Percentiles rank a stretch among this genome's conserved stretches.
Conservation (phyloP, 2,797 vertebrate species). For the Hippopotamyrus pictus region DNA sequence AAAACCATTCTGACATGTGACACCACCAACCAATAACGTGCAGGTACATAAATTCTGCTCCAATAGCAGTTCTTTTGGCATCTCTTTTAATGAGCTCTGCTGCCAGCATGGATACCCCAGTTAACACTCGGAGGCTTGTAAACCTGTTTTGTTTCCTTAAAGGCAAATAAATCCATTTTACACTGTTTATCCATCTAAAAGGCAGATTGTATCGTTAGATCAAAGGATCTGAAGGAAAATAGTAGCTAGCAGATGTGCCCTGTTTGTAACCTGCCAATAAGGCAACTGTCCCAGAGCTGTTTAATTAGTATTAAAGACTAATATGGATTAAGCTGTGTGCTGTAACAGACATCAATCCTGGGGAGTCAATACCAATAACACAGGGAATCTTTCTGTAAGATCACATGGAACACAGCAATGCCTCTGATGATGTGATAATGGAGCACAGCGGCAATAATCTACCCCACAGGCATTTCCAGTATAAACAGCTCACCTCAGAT, state of each 20-base stretch:
- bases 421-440: conserved; percentile 23
- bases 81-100: conserved; percentile 34
- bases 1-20: background rate
- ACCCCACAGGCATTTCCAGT: conserved; percentile 18
- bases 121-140: conserved; percentile 23
- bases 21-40: background rate
- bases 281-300: conserved; percentile 31
- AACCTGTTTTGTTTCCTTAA: conserved; percentile 21
- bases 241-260: conserved; percentile 25
- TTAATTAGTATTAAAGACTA: conserved; percentile 50
- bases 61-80: conserved; percentile 27
- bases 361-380: conserved; percentile 36
- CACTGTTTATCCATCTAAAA: conserved; percentile 21
- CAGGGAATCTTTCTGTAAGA: conserved; percentile 37
- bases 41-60: conserved; percentile 13
- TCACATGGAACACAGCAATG: conserved; percentile 32
- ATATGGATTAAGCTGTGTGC: conserved; percentile 40
- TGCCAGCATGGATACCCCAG: conserved; percentile 21
- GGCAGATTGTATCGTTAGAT: conserved; percentile 32
- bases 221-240: conserved; percentile 34
- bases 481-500: conserved; percentile 36
- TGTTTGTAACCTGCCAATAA: conserved; percentile 29
- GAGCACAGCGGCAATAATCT: background rate
- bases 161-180: conserved; percentile 25
- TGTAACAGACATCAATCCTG: conserved; percentile 36